Percentiles rank a stretch among this genome's conserved stretches.
phyloP scores from a whole-genome alignment of 2,888 invertebrate genomes.

The Cephus pygmeus region DNA sequence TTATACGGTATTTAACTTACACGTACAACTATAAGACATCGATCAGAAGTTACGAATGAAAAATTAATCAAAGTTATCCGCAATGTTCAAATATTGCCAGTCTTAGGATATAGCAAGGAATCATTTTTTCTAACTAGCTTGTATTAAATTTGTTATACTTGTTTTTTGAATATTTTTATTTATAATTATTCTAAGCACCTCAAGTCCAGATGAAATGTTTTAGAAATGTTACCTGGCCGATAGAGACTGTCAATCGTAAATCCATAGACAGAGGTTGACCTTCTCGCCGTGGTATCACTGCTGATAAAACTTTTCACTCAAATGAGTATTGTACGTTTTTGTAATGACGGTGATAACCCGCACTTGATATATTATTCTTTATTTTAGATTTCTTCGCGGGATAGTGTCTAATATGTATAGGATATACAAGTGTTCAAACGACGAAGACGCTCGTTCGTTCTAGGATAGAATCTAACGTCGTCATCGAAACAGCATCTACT shows the following conservation, averaged over 20 bases:
- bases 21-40: too few species aligned
- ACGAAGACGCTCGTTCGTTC: too few species aligned
- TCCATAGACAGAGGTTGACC: constrained; percentile 18
- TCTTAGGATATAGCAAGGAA: neutral
- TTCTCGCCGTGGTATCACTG: constrained; percentile 21
- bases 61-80: neutral
- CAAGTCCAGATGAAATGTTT: neutral
- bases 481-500: too few species aligned
- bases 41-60: too few species aligned
- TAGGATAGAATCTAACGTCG: too few species aligned
- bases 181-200: neutral
- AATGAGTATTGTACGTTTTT: neutral
- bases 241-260: constrained; percentile 25
- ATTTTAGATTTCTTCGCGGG: too few species aligned
- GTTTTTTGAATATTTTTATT: neutral
- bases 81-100: neutral
- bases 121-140: neutral
- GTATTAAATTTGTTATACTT: neutral
- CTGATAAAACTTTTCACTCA: neutral
- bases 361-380: too few species aligned
- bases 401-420: too few species aligned
- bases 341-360: too few species aligned
- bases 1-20: neutral
- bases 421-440: too few species aligned
- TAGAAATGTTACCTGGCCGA: constrained; percentile 16